These are phyloP conservation scores for Nomada fabriciana DNA, from an alignment of 2,888 invertebrate genomes.

Conservation along the genomic window DNA sequence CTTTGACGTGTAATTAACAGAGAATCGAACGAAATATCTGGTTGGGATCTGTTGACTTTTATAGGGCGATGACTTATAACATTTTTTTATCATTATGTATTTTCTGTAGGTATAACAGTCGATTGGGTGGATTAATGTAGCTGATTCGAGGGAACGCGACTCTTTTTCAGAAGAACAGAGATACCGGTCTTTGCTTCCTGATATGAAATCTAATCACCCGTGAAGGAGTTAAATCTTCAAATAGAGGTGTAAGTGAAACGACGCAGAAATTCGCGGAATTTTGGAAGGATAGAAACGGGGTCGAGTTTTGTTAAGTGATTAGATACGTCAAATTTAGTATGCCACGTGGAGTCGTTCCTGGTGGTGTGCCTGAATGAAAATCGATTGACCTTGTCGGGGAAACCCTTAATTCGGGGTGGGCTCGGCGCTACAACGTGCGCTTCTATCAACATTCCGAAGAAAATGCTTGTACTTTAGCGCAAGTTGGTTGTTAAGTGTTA, in stretches of 20 bases:
- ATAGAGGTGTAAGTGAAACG: no score
- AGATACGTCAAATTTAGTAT: constrained; percentile 14
- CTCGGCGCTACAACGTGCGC: not conserved
- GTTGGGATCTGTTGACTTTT: no score
- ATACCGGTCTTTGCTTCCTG: constrained; percentile 2
- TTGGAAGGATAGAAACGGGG: not conserved
- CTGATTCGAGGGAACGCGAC: not conserved
- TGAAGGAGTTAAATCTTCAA: not conserved
- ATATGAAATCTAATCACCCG: constrained; percentile 12
- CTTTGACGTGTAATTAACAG: not conserved
- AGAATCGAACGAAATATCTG: not conserved
- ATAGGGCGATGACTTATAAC: no score
- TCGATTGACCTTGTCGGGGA: constrained; percentile 61
- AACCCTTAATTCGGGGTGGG: constrained; percentile 20
- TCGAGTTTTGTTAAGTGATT: constrained; percentile 22
- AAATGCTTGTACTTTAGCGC: not conserved
- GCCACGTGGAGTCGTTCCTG: constrained; percentile 3
- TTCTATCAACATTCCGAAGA: not conserved
- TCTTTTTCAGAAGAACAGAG: not conserved
- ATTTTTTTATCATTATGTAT: no score
- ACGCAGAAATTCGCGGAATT: not conserved
- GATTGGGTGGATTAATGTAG: not conserved
- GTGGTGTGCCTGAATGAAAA: constrained; percentile 2
- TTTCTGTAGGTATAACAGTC: no score
- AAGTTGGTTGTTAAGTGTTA: not conserved